Evolutionary conservation across 2,113 vertebrate species (phyloP).

Genomic region (Antechinus flavipes): DNA sequence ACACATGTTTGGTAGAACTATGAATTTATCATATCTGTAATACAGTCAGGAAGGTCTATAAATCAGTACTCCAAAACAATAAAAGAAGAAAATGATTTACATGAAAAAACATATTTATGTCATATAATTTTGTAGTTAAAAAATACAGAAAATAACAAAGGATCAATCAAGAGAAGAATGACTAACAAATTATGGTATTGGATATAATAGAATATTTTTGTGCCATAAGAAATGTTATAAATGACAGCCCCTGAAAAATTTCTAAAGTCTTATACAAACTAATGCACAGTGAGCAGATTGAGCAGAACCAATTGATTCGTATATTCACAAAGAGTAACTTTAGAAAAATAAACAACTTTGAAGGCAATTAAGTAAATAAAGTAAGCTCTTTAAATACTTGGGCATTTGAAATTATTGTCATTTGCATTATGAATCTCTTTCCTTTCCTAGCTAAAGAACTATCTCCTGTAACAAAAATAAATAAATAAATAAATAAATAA

Average conservation of each 20-base stretch:
- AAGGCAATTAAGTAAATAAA: background rate
- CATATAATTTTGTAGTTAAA: no score
- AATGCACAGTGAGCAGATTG: background rate
- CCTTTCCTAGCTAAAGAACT: background rate
- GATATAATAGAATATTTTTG: background rate
- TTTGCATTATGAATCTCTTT: background rate
- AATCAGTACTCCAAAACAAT: background rate
- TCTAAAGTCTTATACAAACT: background rate
- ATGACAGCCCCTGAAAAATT: background rate
- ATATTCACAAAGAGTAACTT: background rate
- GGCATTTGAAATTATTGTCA: background rate
- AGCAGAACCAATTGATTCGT: background rate
- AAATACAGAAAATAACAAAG: background rate
- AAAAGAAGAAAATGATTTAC: background rate
- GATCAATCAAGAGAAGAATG: background rate
- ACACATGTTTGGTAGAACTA: background rate
- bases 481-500: no score
- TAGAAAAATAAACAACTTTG: background rate
- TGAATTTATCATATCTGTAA: background rate
- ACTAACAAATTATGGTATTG: background rate
- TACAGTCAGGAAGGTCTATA: background rate
- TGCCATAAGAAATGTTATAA: background rate
- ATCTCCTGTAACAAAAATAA: background rate
- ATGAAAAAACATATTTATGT: background rate
- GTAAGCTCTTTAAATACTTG: background rate